Percentiles rank a stretch among this genome's conserved stretches.
Conservation (phyloP, 2,888 invertebrate genomes). For the Orchesella flavescens region DNA sequence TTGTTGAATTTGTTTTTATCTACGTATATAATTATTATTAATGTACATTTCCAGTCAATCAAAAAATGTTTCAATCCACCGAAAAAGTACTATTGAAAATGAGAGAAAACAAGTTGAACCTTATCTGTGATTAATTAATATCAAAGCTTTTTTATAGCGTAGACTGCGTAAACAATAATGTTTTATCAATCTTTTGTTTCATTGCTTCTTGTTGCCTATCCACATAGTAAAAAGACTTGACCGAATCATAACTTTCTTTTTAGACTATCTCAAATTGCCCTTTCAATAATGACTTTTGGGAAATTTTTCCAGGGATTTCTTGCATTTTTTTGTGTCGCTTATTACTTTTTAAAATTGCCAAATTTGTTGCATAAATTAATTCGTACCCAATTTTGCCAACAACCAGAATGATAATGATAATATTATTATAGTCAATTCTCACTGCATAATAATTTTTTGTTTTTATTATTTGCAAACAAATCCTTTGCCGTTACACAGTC, state of each 20-base stretch:
- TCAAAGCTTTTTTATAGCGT: background rate
- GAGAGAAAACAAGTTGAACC: background rate
- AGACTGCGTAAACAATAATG: too few species aligned
- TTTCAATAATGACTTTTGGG: background rate
- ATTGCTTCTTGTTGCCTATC: too few species aligned
- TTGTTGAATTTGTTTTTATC: background rate
- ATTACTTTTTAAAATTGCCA: background rate
- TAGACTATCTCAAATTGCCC: background rate
- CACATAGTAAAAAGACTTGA: too few species aligned
- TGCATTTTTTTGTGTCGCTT: background rate
- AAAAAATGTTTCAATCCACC: background rate
- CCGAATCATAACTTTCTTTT: too few species aligned
- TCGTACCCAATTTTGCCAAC: background rate
- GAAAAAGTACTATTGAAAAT: too few species aligned
- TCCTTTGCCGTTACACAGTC: conserved; percentile 17
- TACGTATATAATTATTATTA: background rate
- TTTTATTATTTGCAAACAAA: conserved; percentile 8
- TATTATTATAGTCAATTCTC: background rate
- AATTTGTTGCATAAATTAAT: background rate
- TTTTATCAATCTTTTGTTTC: too few species aligned
- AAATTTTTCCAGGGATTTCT: background rate
- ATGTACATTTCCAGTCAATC: background rate
- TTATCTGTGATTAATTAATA: background rate
- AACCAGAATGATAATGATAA: background rate
- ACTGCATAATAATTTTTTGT: background rate